Base-by-base conservation (phyloP, 2,888 invertebrate genomes). In the Tineola bisselliella region DNA sequence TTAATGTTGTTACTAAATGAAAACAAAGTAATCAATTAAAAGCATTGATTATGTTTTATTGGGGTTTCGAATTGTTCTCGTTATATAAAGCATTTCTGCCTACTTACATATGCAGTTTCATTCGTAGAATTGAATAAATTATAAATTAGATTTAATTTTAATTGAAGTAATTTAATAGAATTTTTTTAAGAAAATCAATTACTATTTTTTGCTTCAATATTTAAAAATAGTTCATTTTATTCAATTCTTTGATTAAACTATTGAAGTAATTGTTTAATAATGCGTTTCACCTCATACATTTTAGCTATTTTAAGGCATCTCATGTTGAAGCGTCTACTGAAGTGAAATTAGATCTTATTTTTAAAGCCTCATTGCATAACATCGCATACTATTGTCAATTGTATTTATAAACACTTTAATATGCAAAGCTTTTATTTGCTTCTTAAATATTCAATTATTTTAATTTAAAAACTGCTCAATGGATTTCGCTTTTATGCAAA, bases 341-440 rank as follows among this genome's bases (percentile, higher is more conserved):
- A 48, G 48, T 15, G n/a, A 13, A 43, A 43, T 6, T 43, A 13
- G 43, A 43, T 8, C 13, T 12, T 43, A 13, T 43, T n/a, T 13
- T 43, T 6, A 43, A 43, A 6, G 12, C 13, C 3, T 13, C 8
- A 43, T 5, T 43, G 43, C 43, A 43, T 43, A n/a, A 13, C 8
- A n/a, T 43, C 43, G n/a, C n/a, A 48, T 48, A 48, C 48, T 48
- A 48, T 48, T 48, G 48, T 48, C 48, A 48, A 48, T 48, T 48
- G 15, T 48, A 48, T 48, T 17, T 17, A 48, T 48, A 48, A 48
- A 17, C 25, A 17, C 48, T 17, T 15, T 17, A 15, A 48, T n/a
- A n/a, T 13, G 13, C 43, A 43, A 43, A 43, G 43, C 43, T 25
- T 38, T 38, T 38, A 38, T 38, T 38, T 12, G 38, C 38, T 38